phyloP scores from a whole-genome alignment of 2,888 invertebrate species.

The Phaedon cochleariae region DNA sequence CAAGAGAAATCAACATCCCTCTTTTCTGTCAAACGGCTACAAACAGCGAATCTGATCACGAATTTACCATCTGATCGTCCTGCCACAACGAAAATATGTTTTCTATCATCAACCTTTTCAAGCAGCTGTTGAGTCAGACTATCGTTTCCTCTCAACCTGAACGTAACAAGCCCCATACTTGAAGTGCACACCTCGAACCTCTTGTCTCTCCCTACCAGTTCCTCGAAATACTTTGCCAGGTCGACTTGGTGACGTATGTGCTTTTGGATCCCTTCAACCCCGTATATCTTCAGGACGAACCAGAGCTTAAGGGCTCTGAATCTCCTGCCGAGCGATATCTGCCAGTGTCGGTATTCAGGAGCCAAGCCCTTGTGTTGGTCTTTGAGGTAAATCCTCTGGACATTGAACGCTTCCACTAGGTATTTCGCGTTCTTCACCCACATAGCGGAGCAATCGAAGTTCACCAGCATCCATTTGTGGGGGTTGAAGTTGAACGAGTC shows the following conservation, averaged over 20 bases:
- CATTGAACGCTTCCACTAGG: constrained; percentile 88
- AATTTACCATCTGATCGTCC: constrained; percentile 73
- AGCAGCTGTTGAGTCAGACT: constrained; percentile 74
- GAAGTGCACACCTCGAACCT: constrained; percentile 77
- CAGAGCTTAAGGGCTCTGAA: constrained; percentile 92
- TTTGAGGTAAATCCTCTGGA: constrained; percentile 91
- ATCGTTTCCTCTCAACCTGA: constrained; percentile 82
- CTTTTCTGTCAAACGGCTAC: constrained; percentile 75
- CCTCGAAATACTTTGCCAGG: constrained; percentile 82
- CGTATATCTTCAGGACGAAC: constrained; percentile 87
- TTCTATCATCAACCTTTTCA: constrained; percentile 76
- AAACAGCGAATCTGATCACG: constrained; percentile 84
- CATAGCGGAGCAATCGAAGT: constrained; percentile 95
- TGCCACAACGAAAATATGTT: constrained; percentile 84
- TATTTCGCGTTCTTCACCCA: constrained; percentile 86
- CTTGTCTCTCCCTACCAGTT: constrained; percentile 74
- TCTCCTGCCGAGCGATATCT: constrained; percentile 86
- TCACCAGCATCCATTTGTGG: constrained; percentile 95
- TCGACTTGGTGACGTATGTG: constrained; percentile 79
- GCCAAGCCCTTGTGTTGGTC: constrained; percentile 73
- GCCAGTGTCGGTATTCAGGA: constrained; percentile 82
- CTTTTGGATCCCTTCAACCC: constrained; percentile 80
- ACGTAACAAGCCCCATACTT: constrained; percentile 80
- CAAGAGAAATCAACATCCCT: constrained; percentile 80
- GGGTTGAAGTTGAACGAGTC: constrained; percentile 95